Percentiles rank a stretch among this genome's conserved stretches.
Evolutionary conservation across 2,888 invertebrate genomes (phyloP).

Genomic region (Epirrhoe tristata): DNA sequence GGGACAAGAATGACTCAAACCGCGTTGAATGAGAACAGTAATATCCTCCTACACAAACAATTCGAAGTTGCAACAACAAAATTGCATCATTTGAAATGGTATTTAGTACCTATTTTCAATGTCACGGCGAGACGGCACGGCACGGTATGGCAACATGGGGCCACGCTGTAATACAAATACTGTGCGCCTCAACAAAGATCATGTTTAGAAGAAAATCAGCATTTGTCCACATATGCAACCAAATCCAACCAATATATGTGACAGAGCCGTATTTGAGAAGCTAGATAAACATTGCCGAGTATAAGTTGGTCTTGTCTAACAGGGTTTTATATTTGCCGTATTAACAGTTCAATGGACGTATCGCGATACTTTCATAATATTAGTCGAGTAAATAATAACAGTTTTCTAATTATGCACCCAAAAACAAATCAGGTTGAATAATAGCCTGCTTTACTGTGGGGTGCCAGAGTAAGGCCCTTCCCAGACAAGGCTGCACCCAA

Average conservation of each 20-base stretch:
- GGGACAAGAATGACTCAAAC: background rate
- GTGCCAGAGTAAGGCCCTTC: conserved; percentile 73
- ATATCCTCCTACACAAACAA: background rate
- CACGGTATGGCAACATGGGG: too few species aligned
- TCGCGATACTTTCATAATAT: background rate
- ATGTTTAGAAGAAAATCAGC: too few species aligned
- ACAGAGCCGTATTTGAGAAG: too few species aligned
- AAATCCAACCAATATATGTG: too few species aligned
- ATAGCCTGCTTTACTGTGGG: conserved; percentile 52
- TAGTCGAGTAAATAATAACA: background rate
- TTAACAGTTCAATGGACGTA: background rate
- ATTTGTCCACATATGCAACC: too few species aligned
- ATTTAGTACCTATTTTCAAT: too few species aligned
- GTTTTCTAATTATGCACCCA: conserved; percentile 52
- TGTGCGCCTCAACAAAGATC: too few species aligned
- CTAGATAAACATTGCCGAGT: too few species aligned
- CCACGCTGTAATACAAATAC: too few species aligned
- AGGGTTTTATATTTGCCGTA: background rate
- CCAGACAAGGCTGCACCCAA: conserved; percentile 80
- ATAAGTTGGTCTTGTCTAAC: too few species aligned
- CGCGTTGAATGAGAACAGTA: background rate
- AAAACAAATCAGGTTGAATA: conserved; percentile 53
- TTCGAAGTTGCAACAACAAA: background rate
- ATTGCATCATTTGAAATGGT: background rate
- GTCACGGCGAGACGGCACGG: too few species aligned